A percentile compares a stretch with the other conserved stretches of the same genome.
phyloP scores from a whole-genome alignment of 2,113 vertebrate genomes.

The Hyperoodon ampullatus region DNA sequence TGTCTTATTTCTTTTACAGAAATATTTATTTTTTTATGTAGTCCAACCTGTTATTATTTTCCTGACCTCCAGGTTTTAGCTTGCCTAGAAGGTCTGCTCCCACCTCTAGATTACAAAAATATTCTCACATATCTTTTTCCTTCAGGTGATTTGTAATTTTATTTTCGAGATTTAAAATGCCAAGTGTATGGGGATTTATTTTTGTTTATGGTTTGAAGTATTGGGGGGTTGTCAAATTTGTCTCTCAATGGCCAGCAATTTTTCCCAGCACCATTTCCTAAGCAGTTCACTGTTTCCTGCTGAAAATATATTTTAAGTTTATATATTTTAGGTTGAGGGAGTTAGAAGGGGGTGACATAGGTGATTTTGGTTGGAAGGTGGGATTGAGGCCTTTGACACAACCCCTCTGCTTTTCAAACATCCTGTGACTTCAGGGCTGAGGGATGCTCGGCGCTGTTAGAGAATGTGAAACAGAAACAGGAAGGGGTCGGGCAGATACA shows the following conservation, averaged over 20 bases:
- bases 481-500: neutral
- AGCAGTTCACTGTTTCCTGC: neutral
- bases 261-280: neutral
- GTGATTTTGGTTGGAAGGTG: neutral
- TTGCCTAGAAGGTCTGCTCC: neutral
- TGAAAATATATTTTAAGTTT: neutral
- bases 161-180: conserved; percentile 18
- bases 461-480: neutral
- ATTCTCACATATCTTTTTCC: neutral
- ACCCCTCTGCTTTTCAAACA: neutral
- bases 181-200: neutral
- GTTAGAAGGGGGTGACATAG: neutral
- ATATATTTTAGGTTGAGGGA: neutral
- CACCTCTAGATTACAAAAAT: neutral
- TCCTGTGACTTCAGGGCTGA: neutral
- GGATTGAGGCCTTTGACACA: neutral
- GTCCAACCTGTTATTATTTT: neutral
- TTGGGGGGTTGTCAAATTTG: neutral
- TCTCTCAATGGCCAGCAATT: neutral
- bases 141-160: neutral
- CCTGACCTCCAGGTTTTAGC: neutral
- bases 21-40: neutral
- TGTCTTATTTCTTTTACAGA: neutral
- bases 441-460: neutral
- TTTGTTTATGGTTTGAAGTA: neutral